Evolutionary conservation across 2,888 invertebrate genomes (phyloP).

Genomic region (Cheiracanthium punctorium): DNA sequence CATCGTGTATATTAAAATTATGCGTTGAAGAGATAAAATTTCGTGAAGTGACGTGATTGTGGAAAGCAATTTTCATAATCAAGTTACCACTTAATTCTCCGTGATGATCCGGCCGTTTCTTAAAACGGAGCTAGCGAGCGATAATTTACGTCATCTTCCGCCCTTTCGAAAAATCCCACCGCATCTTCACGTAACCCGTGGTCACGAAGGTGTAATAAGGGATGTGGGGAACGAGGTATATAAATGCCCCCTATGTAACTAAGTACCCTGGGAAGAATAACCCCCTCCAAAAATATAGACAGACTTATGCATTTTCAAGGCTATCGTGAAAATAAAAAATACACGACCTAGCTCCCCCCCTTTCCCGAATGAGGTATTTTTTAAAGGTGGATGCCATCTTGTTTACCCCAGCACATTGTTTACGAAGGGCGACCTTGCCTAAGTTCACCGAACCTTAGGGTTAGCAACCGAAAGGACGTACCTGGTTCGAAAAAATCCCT

Average conservation of each 20-base stretch:
- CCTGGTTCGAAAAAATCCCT: slow-evolving; percentile 58
- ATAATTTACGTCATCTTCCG: not conserved
- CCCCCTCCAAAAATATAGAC: slow-evolving; percentile 59
- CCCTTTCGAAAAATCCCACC: not conserved
- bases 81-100: no score
- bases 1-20: no score
- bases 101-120: no score
- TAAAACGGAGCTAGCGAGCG: not conserved
- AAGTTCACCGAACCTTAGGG: slow-evolving; percentile 66
- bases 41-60: no score
- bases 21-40: no score
- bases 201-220: slow-evolving; percentile 44
- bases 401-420: slow-evolving; percentile 59
- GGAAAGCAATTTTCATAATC: no score
- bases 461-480: slow-evolving; percentile 53
- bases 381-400: slow-evolving; percentile 57
- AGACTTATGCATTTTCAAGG: slow-evolving; percentile 57
- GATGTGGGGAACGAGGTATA: slow-evolving; percentile 61
- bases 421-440: slow-evolving; percentile 51
- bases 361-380: slow-evolving; percentile 50
- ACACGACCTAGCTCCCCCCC: no score
- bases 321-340: slow-evolving; percentile 30
- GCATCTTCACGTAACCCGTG: slow-evolving; percentile 22
- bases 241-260: slow-evolving; percentile 16
- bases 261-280: slow-evolving; percentile 62